Evolutionary conservation across 2,797 vertebrate genomes (phyloP), one percentile per base, ranked within the genome.

Genomic region (Molossus alvarezi): DNA sequence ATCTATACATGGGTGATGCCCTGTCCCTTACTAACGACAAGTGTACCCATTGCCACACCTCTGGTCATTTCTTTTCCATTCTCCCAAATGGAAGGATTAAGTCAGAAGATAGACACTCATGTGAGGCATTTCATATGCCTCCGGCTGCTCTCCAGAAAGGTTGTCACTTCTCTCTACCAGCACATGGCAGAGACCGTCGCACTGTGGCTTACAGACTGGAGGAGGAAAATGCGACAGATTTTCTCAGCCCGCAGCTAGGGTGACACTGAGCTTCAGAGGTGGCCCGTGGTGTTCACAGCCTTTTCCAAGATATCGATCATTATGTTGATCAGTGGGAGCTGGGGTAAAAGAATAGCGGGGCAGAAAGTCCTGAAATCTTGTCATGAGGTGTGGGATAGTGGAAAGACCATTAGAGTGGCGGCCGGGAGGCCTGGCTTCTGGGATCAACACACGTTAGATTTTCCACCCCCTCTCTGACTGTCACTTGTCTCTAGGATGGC

Each of bases 11-110:
- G 27, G 76, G 11, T 53, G 69, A 29, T 25, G 48, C 18, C 55
- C 45, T 53, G 14, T 92, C 41, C 14, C 20, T 25, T 37, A 25
- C 51, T 58, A 64, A 71, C 5, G 0, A 20, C 14, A 48, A 9
- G 2, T 51, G 41, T 45, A 64, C 55, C 21, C 3, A 0, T 60
- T 75, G 13, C 18, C 53, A 9, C 20, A 5, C 48, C 8, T 84
- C 41, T 45, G 25, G 25, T 80, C 4, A 88, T 81, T 95, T 94
- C 76, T 75, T 75, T 51, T 58, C 20, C 15, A 45, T 65, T 95
- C 21, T 23, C 37, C 45, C 53, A 45, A 87, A n/a, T 0, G 80
- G 51, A 25, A 82, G 18, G 57, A 51, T 45, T 12, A 15, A 72
- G 4, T 85, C 41, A 15, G 25, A 69, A 81, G 33, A n/a, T 25